Base-by-base conservation (phyloP, 2,888 invertebrate genomes). In the Thereva unica region DNA sequence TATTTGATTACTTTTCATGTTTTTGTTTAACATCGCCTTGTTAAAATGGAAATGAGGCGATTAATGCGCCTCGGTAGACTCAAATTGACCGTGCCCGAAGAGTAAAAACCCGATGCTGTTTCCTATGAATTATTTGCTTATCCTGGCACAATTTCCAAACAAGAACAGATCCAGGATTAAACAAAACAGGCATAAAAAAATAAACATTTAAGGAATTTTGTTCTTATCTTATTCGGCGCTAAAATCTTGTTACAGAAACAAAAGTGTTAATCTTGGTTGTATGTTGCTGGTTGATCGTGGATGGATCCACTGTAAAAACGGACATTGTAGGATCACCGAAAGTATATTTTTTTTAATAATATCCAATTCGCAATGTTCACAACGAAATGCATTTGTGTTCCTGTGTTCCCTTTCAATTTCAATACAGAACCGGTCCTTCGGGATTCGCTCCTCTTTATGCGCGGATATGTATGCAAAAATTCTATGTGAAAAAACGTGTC, bases 31-130 rank as follows among this genome's bases (percentile, higher is more conserved):
- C 69, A 64, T 59, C 55, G 41, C 45, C 57, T 69, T 67, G 69
- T 69, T 69, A 67, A 69, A 67, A 69, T 69, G 69, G 67, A 69
- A 69, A 69, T 69, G 69, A 69, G 69, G 64, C 69, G 69, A 67
- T 69, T 67, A 69, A 69, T 67, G 66, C 10, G 40, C 41, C 57
- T 41, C 38, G 57, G 57, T 50, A 41, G 41, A 61, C 50, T 61
- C 61, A 61, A 61, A 61, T 50, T 61, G 50, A 61, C 37, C 61
- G 61, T 50, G 40, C 49, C 61, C 41, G 49, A 61, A 50, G 40
- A 42, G n/a, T n/a, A 61, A 50, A n/a, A n/a, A n/a, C 23, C 23
- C 2, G 23, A 50, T 61, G 38, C 50, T 40, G 61, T 41, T 61
- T 61, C 50, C 50, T 50, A 23, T 50, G 23, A 12, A 59, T 49